phyloP scores from a whole-genome alignment of 2,797 vertebrate genomes.

The Cryptoblepharus egeriae region DNA sequence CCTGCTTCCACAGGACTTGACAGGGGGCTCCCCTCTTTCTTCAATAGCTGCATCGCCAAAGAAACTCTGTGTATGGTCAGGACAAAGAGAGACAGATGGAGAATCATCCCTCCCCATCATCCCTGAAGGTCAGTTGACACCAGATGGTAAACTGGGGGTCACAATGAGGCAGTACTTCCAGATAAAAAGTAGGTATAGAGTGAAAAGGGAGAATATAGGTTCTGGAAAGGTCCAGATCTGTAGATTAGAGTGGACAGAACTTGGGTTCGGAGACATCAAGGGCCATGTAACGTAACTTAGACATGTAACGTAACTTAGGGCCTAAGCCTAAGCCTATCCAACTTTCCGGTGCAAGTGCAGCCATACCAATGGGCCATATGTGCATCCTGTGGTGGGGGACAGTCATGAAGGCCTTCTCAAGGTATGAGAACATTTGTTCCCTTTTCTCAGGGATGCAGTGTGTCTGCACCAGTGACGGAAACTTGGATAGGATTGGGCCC shows the following conservation, averaged over 20 bases:
- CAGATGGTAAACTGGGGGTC: not conserved
- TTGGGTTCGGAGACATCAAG: not conserved
- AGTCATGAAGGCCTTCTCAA: too few species aligned
- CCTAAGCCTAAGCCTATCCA: too few species aligned
- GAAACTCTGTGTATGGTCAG: not conserved
- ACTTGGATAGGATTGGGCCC: too few species aligned
- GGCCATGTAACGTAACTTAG: not conserved
- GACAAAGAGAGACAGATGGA: not conserved
- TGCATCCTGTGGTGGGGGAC: too few species aligned
- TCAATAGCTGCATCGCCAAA: not conserved
- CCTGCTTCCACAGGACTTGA: not conserved
- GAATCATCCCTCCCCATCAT: conserved; percentile 1
- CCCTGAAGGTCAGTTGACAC: conserved; percentile 32
- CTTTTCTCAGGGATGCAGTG: too few species aligned
- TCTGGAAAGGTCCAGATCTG: not conserved
- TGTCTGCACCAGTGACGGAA: too few species aligned
- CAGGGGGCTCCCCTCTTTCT: not conserved
- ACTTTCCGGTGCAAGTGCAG: too few species aligned
- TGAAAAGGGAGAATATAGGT: not conserved
- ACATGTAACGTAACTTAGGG: too few species aligned
- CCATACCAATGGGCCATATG: too few species aligned
- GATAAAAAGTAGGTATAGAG: not conserved
- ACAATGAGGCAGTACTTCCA: not conserved
- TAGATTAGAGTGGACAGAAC: not conserved
- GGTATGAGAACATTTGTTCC: too few species aligned